phyloP scores from a whole-genome alignment of 2,797 vertebrate species.

The Valencia hispanica region DNA sequence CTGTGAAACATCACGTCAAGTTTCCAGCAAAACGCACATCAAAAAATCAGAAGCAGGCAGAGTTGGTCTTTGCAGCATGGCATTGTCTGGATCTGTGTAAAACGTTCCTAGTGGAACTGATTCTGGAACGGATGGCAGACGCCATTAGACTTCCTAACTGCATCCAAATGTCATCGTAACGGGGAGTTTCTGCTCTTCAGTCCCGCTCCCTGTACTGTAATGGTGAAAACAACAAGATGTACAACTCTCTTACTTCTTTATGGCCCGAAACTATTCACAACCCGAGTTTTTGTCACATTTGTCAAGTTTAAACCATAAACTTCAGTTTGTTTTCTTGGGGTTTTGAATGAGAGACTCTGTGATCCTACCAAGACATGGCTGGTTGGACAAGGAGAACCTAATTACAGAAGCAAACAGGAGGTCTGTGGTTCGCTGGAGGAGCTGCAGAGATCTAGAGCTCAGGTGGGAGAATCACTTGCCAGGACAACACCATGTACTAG shows the following conservation, averaged over 20 bases:
- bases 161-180: constrained; percentile 58
- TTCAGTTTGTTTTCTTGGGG: no score
- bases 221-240: constrained; percentile 45
- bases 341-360: background rate
- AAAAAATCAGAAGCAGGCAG: constrained; percentile 42
- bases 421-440: no score
- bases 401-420: no score
- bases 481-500: no score
- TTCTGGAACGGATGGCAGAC: constrained; percentile 21
- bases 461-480: no score
- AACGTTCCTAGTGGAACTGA: constrained; percentile 29
- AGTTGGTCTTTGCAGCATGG: constrained; percentile 26
- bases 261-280: no score
- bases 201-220: constrained; percentile 53
- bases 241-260: constrained; percentile 34
- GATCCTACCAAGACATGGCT: background rate
- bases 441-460: no score
- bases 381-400: no score
- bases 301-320: no score
- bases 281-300: no score
- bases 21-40: constrained; percentile 38
- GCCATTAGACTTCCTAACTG: constrained; percentile 45
- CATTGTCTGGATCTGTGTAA: background rate
- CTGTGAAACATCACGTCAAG: constrained; percentile 55
- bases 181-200: constrained; percentile 42